Conservation (phyloP, 2,113 vertebrate genomes). For the Passer montanus region DNA sequence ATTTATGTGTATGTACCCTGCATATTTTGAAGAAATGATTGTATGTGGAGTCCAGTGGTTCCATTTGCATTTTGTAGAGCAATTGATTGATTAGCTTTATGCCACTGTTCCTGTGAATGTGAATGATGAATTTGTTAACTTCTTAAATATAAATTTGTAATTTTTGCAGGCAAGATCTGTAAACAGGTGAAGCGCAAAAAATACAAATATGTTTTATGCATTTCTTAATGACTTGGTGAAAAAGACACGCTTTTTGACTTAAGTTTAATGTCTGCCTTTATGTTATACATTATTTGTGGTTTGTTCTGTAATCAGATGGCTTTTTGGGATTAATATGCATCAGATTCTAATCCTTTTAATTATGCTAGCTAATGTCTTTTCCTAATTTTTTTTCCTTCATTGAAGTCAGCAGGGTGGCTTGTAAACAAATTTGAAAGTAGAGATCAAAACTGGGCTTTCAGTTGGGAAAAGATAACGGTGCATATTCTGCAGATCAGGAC, state of each 20-base stretch:
- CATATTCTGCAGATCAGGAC: not conserved
- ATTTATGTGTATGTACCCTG: not conserved
- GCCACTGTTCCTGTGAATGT: not conserved
- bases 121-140: not conserved
- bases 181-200: not conserved
- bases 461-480: not conserved
- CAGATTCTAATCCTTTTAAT: not conserved
- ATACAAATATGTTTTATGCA: not conserved
- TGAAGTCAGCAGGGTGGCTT: not conserved
- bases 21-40: not conserved
- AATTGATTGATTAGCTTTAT: not conserved
- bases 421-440: not conserved
- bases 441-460: not conserved
- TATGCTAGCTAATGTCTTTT: not conserved
- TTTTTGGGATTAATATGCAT: not conserved
- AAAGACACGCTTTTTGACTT: not conserved
- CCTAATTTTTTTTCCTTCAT: not conserved
- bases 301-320: not conserved
- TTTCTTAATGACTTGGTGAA: not conserved
- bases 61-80: not conserved
- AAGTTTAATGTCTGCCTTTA: not conserved
- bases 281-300: not conserved
- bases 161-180: not conserved
- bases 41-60: not conserved
- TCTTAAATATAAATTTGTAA: not conserved